Conservation (phyloP, 2,797 vertebrate species). For the Heterohyrax brucei region DNA sequence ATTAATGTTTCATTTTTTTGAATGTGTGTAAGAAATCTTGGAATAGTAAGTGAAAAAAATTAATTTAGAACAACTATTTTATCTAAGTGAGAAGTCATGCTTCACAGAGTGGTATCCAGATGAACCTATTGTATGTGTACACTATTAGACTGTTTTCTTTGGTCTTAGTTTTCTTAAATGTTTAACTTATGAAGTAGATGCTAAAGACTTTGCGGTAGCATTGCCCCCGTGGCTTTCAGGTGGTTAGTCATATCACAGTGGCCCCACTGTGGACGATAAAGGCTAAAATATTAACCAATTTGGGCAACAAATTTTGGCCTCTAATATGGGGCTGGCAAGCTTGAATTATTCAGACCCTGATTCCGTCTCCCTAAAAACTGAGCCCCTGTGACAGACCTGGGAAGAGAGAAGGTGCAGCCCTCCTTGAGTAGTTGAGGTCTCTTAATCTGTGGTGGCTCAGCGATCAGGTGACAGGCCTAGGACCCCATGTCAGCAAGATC, state of each 20-base stretch:
- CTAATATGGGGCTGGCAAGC: too few species aligned
- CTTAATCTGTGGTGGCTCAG: too few species aligned
- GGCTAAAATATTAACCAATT: too few species aligned
- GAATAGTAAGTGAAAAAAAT: neutral
- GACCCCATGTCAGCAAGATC: too few species aligned
- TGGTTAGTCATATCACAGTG: neutral
- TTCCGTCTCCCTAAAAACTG: too few species aligned
- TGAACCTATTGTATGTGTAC: neutral
- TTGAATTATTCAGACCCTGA: too few species aligned
- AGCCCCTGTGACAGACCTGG: too few species aligned
- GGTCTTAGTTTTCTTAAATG: neutral
- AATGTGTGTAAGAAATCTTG: neutral
- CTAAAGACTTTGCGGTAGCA: neutral
- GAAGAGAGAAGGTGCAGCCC: too few species aligned
- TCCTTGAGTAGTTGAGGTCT: too few species aligned
- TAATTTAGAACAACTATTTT: neutral
- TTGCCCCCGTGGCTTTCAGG: neutral
- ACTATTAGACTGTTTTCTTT: neutral
- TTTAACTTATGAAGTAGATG: neutral
- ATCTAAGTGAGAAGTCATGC: neutral
- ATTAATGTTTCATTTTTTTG: conserved; percentile 13
- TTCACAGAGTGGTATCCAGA: neutral
- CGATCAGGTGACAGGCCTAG: too few species aligned
- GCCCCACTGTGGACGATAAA: neutral
- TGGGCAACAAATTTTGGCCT: too few species aligned